Percentiles rank a stretch among this genome's conserved stretches.
phyloP scores from a whole-genome alignment of 2,797 vertebrate species.

The Hapalemur alaotrensis region DNA sequence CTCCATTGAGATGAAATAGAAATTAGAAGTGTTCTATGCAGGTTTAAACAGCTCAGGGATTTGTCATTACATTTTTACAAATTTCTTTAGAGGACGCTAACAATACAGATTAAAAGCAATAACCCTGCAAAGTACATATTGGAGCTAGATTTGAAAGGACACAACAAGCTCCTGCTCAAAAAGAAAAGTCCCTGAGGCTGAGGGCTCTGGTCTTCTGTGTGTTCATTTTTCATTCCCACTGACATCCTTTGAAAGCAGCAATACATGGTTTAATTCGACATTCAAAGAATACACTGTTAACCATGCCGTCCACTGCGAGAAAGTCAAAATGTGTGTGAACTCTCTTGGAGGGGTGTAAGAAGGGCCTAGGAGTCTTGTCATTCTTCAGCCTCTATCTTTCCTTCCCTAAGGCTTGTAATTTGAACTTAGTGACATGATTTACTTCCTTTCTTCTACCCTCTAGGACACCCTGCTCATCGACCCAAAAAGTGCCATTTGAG shows the following conservation, averaged over 20 bases:
- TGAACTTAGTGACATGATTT: neutral
- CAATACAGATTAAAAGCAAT: conserved; percentile 58
- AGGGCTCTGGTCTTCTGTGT: neutral
- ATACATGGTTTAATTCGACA: neutral
- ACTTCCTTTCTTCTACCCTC: neutral
- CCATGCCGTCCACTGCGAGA: neutral
- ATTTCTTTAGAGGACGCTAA: conserved; percentile 56
- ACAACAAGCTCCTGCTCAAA: conserved; percentile 3
- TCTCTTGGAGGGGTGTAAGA: neutral
- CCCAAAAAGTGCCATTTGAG: neutral
- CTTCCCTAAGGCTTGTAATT: neutral
- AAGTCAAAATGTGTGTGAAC: conserved; percentile 32
- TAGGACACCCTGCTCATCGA: neutral
- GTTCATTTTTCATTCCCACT: neutral
- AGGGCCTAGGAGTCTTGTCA: neutral
- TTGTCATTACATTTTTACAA: conserved; percentile 47
- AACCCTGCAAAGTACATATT: conserved; percentile 8
- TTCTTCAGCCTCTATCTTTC: neutral
- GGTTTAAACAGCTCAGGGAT: conserved; percentile 15
- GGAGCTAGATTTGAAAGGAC: conserved; percentile 49
- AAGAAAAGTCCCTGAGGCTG: conserved; percentile 12
- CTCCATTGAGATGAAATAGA: conserved; percentile 50
- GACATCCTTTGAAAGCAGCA: conserved; percentile 42
- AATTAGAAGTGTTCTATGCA: conserved; percentile 36
- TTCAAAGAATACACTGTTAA: conserved; percentile 47